Evolutionary conservation across 2,113 vertebrate genomes (phyloP), one percentile per base, ranked within the genome.

Genomic region (Oophaga pumilio): DNA sequence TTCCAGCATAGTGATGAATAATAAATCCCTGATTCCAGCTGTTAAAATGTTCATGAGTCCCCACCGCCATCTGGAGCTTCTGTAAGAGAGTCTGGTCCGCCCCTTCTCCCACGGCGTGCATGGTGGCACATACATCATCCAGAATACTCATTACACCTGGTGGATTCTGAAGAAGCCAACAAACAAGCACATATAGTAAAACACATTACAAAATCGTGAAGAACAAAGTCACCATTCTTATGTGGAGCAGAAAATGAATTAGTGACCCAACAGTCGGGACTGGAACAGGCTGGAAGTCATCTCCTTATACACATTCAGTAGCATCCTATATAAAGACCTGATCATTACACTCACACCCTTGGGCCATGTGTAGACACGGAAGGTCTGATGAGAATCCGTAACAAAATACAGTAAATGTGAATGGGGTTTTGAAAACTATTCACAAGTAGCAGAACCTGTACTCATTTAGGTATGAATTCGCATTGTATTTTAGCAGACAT

Each of bases 1-100:
- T 99, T 74, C 98, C 98, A 11, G 98, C 98, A 0, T 99, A 99
- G 91, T 99, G 98, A 92, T 99, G 98, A 76, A 99, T 97, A 89
- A 99, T 99, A 93, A 99, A 99, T 79, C 98, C 98, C 89, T 99
- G 97, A 91, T 99, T 99, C 98, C 98, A 99, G 95, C 98, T 99
- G 95, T 99, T 99, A 94, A 99, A 99, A 92, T 99, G 98, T 71
- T 99, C 98, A 0, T 99, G 98, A n/a, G 94, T 97, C 90, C 97
- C 97, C 89, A 97, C 98, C 92, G 96, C 96, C 94, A 98, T 96
- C 89, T 98, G 92, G 56, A 99, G 97, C 78, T 99, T 99, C 93
- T 99, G 98, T 50, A 99, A 95, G 94, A 99, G 94, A 0, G 98
- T 99, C 93, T 98, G 97, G 91, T 99, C 98, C 0, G 98, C 98